Evolutionary conservation across 2,888 invertebrate genomes (phyloP), one percentile per base, ranked within the genome.

Genomic region (Zelleria hepariella): DNA sequence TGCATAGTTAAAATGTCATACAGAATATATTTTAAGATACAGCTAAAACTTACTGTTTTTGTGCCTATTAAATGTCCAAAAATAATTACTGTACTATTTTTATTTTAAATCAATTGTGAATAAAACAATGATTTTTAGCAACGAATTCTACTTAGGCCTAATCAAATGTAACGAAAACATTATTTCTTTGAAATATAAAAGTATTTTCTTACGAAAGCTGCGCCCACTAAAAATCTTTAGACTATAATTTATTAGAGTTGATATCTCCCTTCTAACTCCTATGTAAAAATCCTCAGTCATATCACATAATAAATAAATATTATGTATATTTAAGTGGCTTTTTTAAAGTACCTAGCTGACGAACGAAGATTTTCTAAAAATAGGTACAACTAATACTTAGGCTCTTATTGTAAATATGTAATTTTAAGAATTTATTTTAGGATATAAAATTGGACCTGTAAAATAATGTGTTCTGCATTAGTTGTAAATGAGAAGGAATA

Each of bases 401-500:
- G 73, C 74, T 73, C 71, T 7, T 69, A 68, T 71, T 73, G 73
- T 74, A 73, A 61, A 74, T 74, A 75, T 60, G 58, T 61, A 62
- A 60, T 59, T 61, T 42, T 71, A 70, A 72, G 68, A 70, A 64
- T 68, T 74, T 72, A 70, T 75, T 73, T 75, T 72, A 68, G 32
- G 15, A 32, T 10, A 15, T n/a, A 32, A 32, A 32, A 32, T 32
- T 15, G 4, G 32, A 27, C 32, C 32, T 32, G 15, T 32, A 32
- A 32, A 78, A 86, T 86, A 84, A 32, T 85, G 86, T 81, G 86
- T 82, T 81, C 74, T 75, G 72, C 70, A 73, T 76, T 72, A n/a
- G n/a, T n/a, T 82, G 83, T 86, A 83, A 79, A 82, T 84, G 84
- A 86, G 82, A 78, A 72, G 63, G 64, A 63, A 62, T 63, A 48